Base-by-base conservation (phyloP, 1,140 invertebrate species). In the Drosophila setifemur region DNA sequence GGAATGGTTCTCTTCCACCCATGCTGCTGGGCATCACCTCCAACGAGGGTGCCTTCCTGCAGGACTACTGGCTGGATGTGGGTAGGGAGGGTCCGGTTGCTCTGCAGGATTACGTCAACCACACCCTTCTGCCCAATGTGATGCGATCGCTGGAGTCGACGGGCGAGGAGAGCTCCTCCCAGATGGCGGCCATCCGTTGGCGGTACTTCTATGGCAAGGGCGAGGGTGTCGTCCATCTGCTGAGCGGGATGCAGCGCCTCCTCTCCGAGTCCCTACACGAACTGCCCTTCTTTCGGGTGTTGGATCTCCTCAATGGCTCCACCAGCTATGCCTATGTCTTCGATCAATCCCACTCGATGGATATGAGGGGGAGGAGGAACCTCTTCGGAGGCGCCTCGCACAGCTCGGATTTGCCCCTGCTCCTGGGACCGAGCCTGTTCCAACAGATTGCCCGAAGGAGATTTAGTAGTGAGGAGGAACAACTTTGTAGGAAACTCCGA, bases 341-440 rank as follows among this genome's bases (percentile, higher is more conserved):
- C 60, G 88, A 91, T 6, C 83, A 90, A n/a, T 52, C 77, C 1
- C 86, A 90, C 40, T 57, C 89, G 4, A 90, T 90, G 88, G 90
- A 90, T 26, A 81, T 90, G 67, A 61, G 90, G 0, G 90, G 90
- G 37, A 78, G 68, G 6, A 50, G 68, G 7, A 90, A 90, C 57
- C 55, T 87, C 0, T 91, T 91, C 26, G 86, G 89, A 0, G 89
- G 90, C 16, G 92, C 93, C 14, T 91, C 92, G 0, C 93, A 94
- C 73, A 93, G 93, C 19, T 91, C 93, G 0, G 94, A 95, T 73
- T 88, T 95, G 48, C 88, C 94, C 2, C 92, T 94, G 18, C 78
- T 95, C 14, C 91, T 95, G 47, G 94, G 94, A 9, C 93, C 94
- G 19, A 91, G 92, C 9, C 85, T 94, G 4, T 93, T 94, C 61